A percentile compares a stretch with the other conserved stretches of the same genome.
Conservation (phyloP, 2,113 vertebrate genomes). For the Brachirus orientalis region DNA sequence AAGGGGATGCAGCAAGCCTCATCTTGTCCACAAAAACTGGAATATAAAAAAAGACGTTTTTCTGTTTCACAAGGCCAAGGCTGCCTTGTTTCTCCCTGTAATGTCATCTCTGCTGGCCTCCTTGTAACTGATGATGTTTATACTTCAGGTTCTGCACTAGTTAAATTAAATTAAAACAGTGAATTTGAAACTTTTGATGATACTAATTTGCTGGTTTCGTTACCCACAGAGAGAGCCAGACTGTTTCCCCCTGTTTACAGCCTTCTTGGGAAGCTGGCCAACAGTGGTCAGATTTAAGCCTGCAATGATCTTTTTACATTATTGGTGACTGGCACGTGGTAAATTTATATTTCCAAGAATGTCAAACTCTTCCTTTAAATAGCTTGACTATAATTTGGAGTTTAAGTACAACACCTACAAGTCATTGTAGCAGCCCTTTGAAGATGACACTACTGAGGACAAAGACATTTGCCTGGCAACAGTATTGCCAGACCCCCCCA, state of each 20-base stretch:
- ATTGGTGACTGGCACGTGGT: too few species aligned
- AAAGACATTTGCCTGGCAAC: constrained; percentile 54
- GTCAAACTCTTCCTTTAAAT: neutral
- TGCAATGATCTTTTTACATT: neutral
- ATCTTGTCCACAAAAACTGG: too few species aligned
- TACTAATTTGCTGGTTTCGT: neutral
- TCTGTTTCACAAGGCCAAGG: too few species aligned
- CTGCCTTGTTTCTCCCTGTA: too few species aligned
- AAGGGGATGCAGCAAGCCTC: too few species aligned
- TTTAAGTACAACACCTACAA: constrained; percentile 4
- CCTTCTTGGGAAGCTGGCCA: neutral
- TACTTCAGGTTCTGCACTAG: neutral
- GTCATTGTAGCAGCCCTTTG: neutral
- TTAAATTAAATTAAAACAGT: neutral
- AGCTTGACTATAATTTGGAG: neutral
- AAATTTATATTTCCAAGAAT: neutral
- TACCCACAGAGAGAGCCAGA: neutral
- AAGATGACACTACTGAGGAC: constrained; percentile 32
- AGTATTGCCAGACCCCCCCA: constrained; percentile 41
- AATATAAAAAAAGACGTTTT: too few species aligned
- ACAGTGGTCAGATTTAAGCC: too few species aligned
- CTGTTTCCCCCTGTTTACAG: neutral
- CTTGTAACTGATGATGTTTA: neutral
- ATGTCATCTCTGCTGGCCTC: too few species aligned
- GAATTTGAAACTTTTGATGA: neutral